These are phyloP conservation scores for Candoia aspera DNA, from an alignment of 2,113 vertebrate species.

Conservation along the genomic window DNA sequence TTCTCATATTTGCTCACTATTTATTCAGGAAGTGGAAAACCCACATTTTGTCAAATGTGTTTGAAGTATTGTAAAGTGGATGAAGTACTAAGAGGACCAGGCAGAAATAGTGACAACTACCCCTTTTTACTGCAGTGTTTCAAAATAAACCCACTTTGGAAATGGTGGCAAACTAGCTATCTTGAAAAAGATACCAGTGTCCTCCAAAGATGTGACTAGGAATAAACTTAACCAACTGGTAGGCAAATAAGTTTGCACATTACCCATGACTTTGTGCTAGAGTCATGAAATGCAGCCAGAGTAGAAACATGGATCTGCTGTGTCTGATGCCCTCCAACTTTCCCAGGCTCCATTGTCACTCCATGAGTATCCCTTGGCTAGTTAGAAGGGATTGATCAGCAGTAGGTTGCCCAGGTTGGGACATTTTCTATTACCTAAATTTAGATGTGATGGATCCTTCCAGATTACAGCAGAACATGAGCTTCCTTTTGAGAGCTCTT, in stretches of 20 bases:
- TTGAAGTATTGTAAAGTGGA: conserved; percentile 23
- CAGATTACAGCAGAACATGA: too few relatives aligned
- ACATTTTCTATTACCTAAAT: background rate
- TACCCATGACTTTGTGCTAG: background rate
- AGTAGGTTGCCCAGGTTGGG: background rate
- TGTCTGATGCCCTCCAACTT: background rate
- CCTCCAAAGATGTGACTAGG: background rate
- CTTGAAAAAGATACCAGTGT: background rate
- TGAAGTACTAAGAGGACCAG: background rate
- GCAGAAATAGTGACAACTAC: background rate
- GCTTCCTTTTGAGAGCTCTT: background rate
- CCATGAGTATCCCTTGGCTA: background rate
- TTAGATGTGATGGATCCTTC: background rate
- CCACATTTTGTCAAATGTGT: conserved; percentile 54
- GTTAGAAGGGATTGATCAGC: background rate
- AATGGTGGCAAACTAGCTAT: background rate
- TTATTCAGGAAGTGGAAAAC: conserved; percentile 56
- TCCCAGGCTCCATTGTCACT: background rate
- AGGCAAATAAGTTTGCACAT: background rate
- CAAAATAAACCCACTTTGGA: background rate
- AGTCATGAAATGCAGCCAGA: background rate
- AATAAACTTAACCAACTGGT: background rate
- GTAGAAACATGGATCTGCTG: background rate
- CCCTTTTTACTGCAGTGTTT: background rate
- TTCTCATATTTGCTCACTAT: conserved; percentile 43